Conservation (phyloP, 2,888 invertebrate species). For the Tupiocoris notatus region DNA sequence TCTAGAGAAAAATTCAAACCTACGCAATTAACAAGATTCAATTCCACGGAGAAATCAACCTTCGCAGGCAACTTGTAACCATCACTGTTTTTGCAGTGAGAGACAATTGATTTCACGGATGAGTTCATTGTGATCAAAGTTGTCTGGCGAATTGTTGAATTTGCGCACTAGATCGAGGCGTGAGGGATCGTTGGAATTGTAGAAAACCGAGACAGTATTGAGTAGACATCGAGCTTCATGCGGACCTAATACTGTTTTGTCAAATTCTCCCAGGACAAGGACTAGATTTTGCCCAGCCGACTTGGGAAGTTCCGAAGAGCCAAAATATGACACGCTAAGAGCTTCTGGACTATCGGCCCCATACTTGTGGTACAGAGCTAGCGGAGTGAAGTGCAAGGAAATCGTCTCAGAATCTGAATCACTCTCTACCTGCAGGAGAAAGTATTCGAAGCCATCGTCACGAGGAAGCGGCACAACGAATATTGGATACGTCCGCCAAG, state of each 20-base stretch:
- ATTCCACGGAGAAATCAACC: no score
- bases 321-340: constrained; percentile 73
- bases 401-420: constrained; percentile 58
- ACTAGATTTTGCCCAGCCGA: constrained; percentile 64
- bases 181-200: constrained; percentile 52
- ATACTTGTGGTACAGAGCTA: constrained; percentile 80
- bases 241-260: constrained; percentile 70
- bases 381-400: constrained; percentile 71
- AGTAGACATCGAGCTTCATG: constrained; percentile 82
- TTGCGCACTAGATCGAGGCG: constrained; percentile 16
- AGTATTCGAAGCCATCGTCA: constrained; percentile 81
- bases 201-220: constrained; percentile 83
- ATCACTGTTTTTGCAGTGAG: constrained; percentile 22
- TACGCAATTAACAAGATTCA: no score
- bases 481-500: constrained; percentile 63
- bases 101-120: constrained; percentile 20
- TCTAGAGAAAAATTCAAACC: no score
- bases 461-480: constrained; percentile 80
- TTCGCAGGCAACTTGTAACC: no score
- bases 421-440: constrained; percentile 71
- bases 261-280: constrained; percentile 83
- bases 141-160: constrained; percentile 20
- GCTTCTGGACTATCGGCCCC: constrained; percentile 88
- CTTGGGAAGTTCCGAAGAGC: constrained; percentile 62
- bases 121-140: constrained; percentile 30